phyloP scores from a whole-genome alignment of 92 coral and sea anemone species.

The Umimayanthus chanpuru region DNA sequence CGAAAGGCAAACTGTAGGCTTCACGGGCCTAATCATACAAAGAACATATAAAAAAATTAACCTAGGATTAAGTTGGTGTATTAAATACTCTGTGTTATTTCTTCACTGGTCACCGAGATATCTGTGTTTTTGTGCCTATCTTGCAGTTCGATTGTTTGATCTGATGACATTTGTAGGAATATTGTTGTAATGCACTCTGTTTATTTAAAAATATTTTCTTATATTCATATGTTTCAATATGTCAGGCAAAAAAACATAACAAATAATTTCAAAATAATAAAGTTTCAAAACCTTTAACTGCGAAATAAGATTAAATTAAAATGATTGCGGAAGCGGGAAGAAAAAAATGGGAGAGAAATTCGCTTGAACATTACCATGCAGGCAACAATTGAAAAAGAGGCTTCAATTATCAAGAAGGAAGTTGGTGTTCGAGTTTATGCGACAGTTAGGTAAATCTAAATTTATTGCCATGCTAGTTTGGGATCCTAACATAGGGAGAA shows the following conservation, averaged over 20 bases:
- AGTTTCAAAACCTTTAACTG: background rate
- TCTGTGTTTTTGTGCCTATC: background rate
- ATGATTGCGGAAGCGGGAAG: background rate
- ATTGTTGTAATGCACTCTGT: background rate
- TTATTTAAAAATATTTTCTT: too few relatives aligned
- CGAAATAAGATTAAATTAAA: background rate
- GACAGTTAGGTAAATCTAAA: background rate
- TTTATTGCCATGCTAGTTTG: background rate
- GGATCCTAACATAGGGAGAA: background rate
- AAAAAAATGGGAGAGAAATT: background rate
- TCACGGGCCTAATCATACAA: background rate
- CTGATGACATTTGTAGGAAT: background rate
- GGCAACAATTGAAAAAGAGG: slow-evolving; percentile 7
- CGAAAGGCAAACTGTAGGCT: background rate
- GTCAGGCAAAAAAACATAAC: background rate
- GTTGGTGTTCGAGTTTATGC: background rate
- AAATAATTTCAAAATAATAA: background rate
- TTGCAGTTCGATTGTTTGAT: background rate
- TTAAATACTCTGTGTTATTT: background rate
- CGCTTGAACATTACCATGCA: background rate
- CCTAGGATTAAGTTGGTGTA: background rate
- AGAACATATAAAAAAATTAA: background rate
- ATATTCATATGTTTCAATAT: too few relatives aligned
- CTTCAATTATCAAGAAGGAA: background rate
- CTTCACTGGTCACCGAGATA: background rate